Percentiles rank a stretch among this genome's conserved stretches.
Conservation (phyloP, 1,140 invertebrate species). For the Drosophila willistoni region DNA sequence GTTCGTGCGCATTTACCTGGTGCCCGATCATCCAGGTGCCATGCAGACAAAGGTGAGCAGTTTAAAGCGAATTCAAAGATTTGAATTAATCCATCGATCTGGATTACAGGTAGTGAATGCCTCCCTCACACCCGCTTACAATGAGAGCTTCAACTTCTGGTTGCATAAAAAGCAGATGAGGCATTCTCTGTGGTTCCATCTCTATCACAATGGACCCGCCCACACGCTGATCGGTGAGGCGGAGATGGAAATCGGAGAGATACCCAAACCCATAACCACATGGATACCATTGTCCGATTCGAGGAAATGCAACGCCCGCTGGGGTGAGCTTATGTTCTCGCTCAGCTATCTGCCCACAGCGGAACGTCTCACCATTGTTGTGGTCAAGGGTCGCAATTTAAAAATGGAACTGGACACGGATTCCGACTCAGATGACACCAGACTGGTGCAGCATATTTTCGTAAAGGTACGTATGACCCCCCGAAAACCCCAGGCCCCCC, state of each 20-base stretch:
- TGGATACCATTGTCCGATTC: slow-evolving; percentile 84
- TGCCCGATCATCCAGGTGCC: slow-evolving; percentile 89
- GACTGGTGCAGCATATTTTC: slow-evolving; percentile 67
- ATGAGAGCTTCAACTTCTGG: slow-evolving; percentile 90
- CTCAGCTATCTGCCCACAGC: slow-evolving; percentile 91
- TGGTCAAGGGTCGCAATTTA: slow-evolving; percentile 91
- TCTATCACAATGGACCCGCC: slow-evolving; percentile 80
- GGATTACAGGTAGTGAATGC: slow-evolving; percentile 79
- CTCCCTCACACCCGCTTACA: slow-evolving; percentile 87
- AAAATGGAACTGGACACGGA: slow-evolving; percentile 83
- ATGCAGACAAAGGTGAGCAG: slow-evolving; percentile 88
- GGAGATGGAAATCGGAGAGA: slow-evolving; percentile 84
- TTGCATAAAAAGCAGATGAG: slow-evolving; percentile 84
- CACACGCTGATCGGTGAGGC: slow-evolving; percentile 83
- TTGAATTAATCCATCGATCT: too few relatives aligned
- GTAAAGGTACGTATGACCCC: slow-evolving; percentile 59
- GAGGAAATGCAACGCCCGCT: slow-evolving; percentile 85
- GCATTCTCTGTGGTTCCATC: slow-evolving; percentile 82
- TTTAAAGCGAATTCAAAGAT: background rate
- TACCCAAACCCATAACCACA: slow-evolving; percentile 84
- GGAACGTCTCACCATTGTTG: slow-evolving; percentile 91
- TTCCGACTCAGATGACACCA: slow-evolving; percentile 55
- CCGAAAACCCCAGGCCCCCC: background rate
- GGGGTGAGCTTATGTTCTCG: slow-evolving; percentile 92
- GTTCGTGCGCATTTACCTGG: slow-evolving; percentile 89